phyloP scores from a whole-genome alignment of 2,797 vertebrate genomes.

The Sebastes reedi region DNA sequence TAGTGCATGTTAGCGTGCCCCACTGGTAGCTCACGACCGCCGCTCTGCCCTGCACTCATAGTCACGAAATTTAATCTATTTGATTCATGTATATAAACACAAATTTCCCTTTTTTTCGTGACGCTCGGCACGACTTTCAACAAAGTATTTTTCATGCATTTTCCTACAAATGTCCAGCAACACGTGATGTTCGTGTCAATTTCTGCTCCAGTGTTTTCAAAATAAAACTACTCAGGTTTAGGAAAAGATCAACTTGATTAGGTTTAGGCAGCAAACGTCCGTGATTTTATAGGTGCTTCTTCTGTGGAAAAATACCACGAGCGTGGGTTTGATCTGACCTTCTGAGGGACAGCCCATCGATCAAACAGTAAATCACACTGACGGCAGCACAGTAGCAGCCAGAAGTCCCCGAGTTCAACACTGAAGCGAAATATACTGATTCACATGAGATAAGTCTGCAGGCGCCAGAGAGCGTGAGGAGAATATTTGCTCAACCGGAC shows the following conservation, averaged over 20 bases:
- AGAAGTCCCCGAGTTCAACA: conserved; percentile 6
- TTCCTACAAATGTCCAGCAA: too few species aligned
- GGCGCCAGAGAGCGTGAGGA: not conserved
- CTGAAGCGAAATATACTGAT: conserved; percentile 11
- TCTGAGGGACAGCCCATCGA: conserved; percentile 6
- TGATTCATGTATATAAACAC: too few species aligned
- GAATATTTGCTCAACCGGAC: conserved; percentile 11
- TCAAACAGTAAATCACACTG: conserved; percentile 17
- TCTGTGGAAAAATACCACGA: not conserved
- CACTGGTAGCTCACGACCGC: not conserved
- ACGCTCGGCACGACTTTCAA: too few species aligned
- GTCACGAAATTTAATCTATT: too few species aligned
- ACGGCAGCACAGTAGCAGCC: not conserved
- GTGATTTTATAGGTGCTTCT: not conserved
- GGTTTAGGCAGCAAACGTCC: not conserved
- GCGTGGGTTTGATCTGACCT: conserved; percentile 29
- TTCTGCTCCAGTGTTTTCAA: too few species aligned
- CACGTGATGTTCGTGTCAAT: too few species aligned
- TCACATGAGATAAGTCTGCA: conserved; percentile 17
- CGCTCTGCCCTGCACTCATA: too few species aligned
- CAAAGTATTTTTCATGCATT: too few species aligned
- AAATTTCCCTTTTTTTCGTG: too few species aligned
- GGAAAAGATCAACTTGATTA: too few species aligned
- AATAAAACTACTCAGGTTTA: too few species aligned
- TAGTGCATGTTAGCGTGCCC: too few species aligned